Evolutionary conservation across 1,140 invertebrate species (phyloP).

Genomic region (Diachasma alloeum): DNA sequence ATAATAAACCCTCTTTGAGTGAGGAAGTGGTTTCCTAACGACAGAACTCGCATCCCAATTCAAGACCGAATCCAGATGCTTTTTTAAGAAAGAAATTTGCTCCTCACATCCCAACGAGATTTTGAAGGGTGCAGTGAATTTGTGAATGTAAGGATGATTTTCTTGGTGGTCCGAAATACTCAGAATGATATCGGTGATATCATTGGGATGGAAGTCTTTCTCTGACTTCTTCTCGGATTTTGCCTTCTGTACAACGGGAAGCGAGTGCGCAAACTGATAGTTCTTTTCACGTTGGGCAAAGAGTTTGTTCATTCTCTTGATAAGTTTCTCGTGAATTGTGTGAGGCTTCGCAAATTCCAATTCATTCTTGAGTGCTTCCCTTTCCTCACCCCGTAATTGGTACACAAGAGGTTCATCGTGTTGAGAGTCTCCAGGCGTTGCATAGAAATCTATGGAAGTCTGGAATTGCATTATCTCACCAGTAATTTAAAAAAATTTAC

Average conservation of each 20-base stretch:
- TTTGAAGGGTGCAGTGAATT: background rate
- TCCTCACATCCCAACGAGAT: too few species aligned
- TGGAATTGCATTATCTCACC: too few species aligned
- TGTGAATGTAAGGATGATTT: background rate
- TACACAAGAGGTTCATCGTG: too few species aligned
- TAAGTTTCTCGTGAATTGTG: background rate
- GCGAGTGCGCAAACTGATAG: background rate
- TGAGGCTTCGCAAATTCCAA: background rate
- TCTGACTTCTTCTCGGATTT: background rate
- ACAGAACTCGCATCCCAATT: background rate
- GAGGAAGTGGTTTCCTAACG: slow-evolving; percentile 8
- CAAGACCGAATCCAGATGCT: too few species aligned
- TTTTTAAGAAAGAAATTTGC: too few species aligned
- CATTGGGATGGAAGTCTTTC: background rate
- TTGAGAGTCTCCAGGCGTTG: too few species aligned
- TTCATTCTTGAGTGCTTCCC: too few species aligned
- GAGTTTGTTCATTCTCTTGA: background rate
- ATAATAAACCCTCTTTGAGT: slow-evolving; percentile 19
- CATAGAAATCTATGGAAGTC: too few species aligned
- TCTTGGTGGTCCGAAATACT: background rate
- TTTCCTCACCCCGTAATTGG: too few species aligned
- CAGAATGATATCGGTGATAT: too few species aligned
- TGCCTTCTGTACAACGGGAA: background rate
- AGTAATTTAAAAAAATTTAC: too few species aligned
- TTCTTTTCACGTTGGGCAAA: background rate